These are phyloP conservation scores for Daubentonia madagascariensis DNA, from an alignment of 2,113 vertebrate species.

Conservation along the genomic window DNA sequence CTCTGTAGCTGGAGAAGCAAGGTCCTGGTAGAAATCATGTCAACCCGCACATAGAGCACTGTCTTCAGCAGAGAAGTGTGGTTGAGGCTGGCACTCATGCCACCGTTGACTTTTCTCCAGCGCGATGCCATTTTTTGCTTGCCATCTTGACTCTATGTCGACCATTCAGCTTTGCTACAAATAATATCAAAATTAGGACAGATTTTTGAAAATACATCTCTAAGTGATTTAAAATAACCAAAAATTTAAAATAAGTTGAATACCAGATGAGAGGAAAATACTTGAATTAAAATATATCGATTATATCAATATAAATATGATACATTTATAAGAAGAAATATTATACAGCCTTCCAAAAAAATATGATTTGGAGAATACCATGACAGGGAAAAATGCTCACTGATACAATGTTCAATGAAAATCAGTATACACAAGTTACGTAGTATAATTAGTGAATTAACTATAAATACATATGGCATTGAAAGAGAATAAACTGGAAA, in stretches of 20 bases:
- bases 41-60: not conserved
- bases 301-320: too few species aligned
- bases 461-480: not conserved
- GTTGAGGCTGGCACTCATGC: not conserved
- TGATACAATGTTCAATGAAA: not conserved
- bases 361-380: not conserved
- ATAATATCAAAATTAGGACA: not conserved
- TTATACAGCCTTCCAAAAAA: conserved; percentile 6
- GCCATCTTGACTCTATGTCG: not conserved
- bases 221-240: not conserved
- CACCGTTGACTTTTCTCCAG: not conserved
- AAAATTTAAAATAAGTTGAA: not conserved
- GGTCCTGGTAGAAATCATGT: not conserved
- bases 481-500: not conserved
- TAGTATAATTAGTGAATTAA: not conserved
- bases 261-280: not conserved
- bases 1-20: not conserved
- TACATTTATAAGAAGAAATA: not conserved
- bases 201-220: not conserved
- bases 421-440: not conserved
- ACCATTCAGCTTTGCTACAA: not conserved
- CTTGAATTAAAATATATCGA: not conserved
- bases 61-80: not conserved
- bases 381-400: not conserved
- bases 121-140: too few species aligned